Evolutionary conservation across 1,140 invertebrate species (phyloP).

Genomic region (Anoplophora glabripennis): DNA sequence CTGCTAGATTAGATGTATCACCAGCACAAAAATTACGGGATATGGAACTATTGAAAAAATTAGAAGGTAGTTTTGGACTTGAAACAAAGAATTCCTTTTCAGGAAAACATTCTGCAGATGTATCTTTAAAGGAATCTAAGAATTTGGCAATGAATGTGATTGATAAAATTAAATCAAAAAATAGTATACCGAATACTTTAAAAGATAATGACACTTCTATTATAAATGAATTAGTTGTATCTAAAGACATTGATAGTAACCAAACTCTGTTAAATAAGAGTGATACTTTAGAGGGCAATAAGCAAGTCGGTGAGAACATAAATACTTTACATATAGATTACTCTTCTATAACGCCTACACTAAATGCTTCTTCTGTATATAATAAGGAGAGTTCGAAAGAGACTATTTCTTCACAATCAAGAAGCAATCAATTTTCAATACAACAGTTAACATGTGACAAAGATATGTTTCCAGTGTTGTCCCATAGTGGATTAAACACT

Average conservation of each 20-base stretch:
- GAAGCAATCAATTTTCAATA: no score
- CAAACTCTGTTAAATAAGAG: no score
- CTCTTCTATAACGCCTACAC: no score
- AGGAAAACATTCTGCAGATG: slow-evolving; percentile 23
- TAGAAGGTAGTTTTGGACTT: slow-evolving; percentile 45
- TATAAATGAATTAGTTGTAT: no score
- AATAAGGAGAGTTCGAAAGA: no score
- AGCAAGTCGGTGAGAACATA: no score
- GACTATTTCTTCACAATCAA: no score
- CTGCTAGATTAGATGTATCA: slow-evolving; percentile 57
- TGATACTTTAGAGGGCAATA: no score
- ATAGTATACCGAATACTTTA: slow-evolving; percentile 7
- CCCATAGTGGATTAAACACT: slow-evolving; percentile 20
- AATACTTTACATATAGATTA: no score
- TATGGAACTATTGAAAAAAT: slow-evolving; percentile 57
- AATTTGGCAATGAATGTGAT: slow-evolving; percentile 39
- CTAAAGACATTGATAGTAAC: no score
- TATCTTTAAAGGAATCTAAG: slow-evolving; percentile 40
- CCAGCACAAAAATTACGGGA: slow-evolving; percentile 58
- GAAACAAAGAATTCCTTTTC: slow-evolving; percentile 25
- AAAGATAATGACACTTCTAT: slow-evolving; percentile 39
- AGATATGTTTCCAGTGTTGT: slow-evolving; percentile 27
- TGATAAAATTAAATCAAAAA: slow-evolving; percentile 40
- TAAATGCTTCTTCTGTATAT: no score
- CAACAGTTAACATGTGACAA: no score